phyloP scores from a whole-genome alignment of 2,113 vertebrate species.

The Thymallus thymallus region DNA sequence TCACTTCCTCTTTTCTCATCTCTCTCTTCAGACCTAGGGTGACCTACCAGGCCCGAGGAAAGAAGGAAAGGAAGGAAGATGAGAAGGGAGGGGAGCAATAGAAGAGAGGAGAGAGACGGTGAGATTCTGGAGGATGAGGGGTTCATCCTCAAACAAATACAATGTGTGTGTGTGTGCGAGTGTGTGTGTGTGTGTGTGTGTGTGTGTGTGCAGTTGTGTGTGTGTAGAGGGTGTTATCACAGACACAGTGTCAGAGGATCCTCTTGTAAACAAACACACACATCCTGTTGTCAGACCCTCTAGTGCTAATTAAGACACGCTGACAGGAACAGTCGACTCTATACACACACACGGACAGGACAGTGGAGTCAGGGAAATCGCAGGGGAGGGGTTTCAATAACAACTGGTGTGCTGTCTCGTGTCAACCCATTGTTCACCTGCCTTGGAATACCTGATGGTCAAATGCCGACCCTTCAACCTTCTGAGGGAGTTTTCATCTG shows the following conservation, averaged over 20 bases:
- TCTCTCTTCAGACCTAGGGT: too few species aligned
- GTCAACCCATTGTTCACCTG: too few species aligned
- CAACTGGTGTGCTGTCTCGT: too few species aligned
- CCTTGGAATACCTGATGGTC: too few species aligned
- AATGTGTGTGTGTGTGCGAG: conserved; percentile 22
- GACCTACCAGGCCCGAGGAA: not conserved
- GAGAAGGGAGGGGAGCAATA: not conserved
- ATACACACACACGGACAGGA: conserved; percentile 1
- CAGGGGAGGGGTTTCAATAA: too few species aligned
- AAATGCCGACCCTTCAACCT: too few species aligned
- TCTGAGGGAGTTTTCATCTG: too few species aligned
- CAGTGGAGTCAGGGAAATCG: too few species aligned
- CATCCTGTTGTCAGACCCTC: conserved; percentile 68
- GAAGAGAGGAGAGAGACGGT: too few species aligned
- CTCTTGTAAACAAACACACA: conserved; percentile 72
- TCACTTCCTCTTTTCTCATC: too few species aligned
- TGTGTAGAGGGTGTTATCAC: not conserved
- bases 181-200: conserved; percentile 30
- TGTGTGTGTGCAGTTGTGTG: conserved; percentile 16
- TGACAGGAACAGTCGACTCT: conserved; percentile 48
- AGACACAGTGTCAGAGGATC: conserved; percentile 51
- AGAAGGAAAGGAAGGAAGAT: not conserved
- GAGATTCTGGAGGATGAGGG: not conserved
- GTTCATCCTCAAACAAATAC: not conserved
- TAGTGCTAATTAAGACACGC: conserved; percentile 59